phyloP scores from a whole-genome alignment of 1,140 invertebrate genomes.

The Sesamia nonagrioides region DNA sequence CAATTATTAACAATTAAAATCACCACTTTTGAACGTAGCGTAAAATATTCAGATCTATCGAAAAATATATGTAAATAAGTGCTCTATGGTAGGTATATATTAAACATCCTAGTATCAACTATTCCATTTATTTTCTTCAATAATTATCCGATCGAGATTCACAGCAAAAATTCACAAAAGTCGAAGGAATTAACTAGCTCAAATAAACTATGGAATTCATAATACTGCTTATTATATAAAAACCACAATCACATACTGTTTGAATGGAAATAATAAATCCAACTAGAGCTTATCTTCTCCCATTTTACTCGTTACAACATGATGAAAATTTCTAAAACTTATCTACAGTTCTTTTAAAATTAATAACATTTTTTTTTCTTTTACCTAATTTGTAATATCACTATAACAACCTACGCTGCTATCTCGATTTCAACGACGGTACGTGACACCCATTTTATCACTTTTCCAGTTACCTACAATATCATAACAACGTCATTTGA shows the following conservation, averaged over 20 bases:
- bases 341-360: conserved; percentile 80
- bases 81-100: conserved; percentile 33
- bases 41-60: conserved; percentile 33
- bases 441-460: not conserved
- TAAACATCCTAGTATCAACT: conserved; percentile 27
- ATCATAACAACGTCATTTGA: not conserved
- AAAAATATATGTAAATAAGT: conserved; percentile 40
- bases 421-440: conserved; percentile 74
- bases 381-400: conserved; percentile 85
- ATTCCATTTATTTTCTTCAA: conserved; percentile 21
- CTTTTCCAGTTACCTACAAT: not conserved
- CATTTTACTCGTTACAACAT: conserved; percentile 74
- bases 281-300: conserved; percentile 61
- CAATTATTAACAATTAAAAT: conserved; percentile 18
- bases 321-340: conserved; percentile 82
- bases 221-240: conserved; percentile 37
- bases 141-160: conserved; percentile 41
- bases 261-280: conserved; percentile 57
- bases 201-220: conserved; percentile 38
- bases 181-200: conserved; percentile 12
- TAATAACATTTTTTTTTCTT: conserved; percentile 83
- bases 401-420: conserved; percentile 85
- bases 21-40: conserved; percentile 29
- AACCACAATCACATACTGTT: conserved; percentile 29
- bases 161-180: conserved; percentile 26